Conservation (phyloP, 2,888 invertebrate species). For the Schizaphis graminum region DNA sequence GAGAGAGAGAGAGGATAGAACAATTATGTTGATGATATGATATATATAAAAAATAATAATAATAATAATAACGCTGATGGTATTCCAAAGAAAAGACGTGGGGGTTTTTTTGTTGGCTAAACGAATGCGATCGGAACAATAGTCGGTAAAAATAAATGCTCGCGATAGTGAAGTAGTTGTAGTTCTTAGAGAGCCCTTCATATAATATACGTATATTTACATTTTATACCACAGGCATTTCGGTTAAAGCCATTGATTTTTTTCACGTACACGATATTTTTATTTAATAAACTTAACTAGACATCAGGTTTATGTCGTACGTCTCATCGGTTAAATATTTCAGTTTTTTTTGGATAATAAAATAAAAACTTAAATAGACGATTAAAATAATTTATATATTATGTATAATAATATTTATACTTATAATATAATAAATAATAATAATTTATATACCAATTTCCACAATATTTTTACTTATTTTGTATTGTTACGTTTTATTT, state of each 20-base stretch:
- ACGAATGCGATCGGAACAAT: constrained; percentile 25
- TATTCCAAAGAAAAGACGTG: not conserved
- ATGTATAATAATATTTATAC: not conserved
- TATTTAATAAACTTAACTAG: not conserved
- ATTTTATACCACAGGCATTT: constrained; percentile 23
- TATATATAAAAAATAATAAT: not conserved
- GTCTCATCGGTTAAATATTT: not conserved
- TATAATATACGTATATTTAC: not conserved
- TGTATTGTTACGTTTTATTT: not conserved
- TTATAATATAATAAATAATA: too few species aligned
- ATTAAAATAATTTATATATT: not conserved
- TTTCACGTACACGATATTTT: not conserved
- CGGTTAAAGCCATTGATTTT: constrained; percentile 22
- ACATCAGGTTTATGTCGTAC: not conserved
- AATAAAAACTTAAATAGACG: not conserved
- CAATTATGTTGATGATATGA: constrained; percentile 25
- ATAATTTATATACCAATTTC: not conserved
- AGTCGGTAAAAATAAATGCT: constrained; percentile 1
- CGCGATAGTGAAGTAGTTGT: constrained; percentile 28
- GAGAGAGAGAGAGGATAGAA: not conserved
- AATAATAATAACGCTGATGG: not conserved
- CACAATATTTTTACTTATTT: not conserved
- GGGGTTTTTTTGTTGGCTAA: constrained; percentile 14
- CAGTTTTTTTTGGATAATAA: not conserved
- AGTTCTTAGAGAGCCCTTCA: constrained; percentile 7